Evolutionary conservation across 1,140 invertebrate species (phyloP), one percentile per base, ranked within the genome.

Genomic region (Brachionus asplanchnoidis): DNA sequence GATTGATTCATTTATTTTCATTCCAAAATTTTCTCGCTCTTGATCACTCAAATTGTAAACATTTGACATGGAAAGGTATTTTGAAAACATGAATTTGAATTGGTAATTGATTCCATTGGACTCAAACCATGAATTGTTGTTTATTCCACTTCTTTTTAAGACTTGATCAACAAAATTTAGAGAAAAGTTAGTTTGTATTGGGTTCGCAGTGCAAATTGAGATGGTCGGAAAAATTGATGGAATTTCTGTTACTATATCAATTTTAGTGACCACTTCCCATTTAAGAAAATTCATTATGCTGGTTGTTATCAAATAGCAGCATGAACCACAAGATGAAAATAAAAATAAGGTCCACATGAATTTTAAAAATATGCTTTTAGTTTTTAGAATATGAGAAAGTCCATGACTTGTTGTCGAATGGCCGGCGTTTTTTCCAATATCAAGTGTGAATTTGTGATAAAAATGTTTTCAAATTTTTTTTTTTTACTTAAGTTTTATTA

Each of bases 251-350:
- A 65, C 36, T 12, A 82, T 36, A 5, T 68, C 32, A 20, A 82
- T 68, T 82, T 82, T 82, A 2, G 79, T 82, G 36, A 82, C 40
- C 3, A 82, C 79, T 28, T 82, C 79, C 36, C 36, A 65, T 20
- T 20, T 20, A 2, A 70, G 66, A 40, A 36, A 70, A 32, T 70
- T 70, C 11, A 70, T 36, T n/a, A 70, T 70, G 66, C 66, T 70
- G 5, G 26, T 36, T 70, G 36, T 40, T 70, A 70, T 70, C 14
- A 32, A 14, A 40, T 70, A 70, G 12, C 28, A 70, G n/a, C 66
- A 70, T n/a, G 66, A 3, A 2, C 66, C 14, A n/a, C 26, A 70
- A 14, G 66, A 70, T 32, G 14, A 32, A 14, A 28, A 32, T 3
- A 70, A 17, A 70, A 70, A 70, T 36, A 40, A n/a, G n/a, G 12